Conservation (phyloP, 2,113 vertebrate genomes). For the Crotalus tigris region DNA sequence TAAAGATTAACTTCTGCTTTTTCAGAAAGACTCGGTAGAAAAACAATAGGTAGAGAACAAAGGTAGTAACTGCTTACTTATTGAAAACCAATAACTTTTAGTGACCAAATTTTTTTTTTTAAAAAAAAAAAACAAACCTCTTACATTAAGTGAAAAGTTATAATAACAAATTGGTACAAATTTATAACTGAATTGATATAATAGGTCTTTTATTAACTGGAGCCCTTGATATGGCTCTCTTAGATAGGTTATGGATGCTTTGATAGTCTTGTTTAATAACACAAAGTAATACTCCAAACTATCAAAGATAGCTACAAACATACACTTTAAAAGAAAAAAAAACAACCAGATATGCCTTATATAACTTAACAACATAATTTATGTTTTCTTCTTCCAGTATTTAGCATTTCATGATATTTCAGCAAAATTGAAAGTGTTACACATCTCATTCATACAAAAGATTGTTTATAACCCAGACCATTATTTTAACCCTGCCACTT, state of each 20-base stretch:
- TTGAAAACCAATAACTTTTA: not conserved
- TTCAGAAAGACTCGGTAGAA: not conserved
- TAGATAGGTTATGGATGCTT: not conserved
- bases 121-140: not conserved
- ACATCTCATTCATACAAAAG: not conserved
- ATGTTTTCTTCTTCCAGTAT: not conserved
- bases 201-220: not conserved
- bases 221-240: not conserved
- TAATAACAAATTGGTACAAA: not conserved
- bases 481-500: not conserved
- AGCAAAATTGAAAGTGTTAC: not conserved
- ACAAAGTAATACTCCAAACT: not conserved
- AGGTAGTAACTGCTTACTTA: not conserved
- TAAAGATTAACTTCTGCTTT: not conserved
- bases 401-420: not conserved
- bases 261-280: not conserved
- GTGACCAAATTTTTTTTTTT: not conserved
- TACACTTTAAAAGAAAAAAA: not conserved
- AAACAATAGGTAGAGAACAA: not conserved
- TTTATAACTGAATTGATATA: not conserved
- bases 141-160: rapidly evolving
- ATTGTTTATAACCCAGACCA: not conserved
- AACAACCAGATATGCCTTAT: not conserved
- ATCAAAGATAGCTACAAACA: not conserved
- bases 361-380: not conserved